Evolutionary conservation across 2,888 invertebrate species (phyloP).

Genomic region (Diadegma fenestrale): DNA sequence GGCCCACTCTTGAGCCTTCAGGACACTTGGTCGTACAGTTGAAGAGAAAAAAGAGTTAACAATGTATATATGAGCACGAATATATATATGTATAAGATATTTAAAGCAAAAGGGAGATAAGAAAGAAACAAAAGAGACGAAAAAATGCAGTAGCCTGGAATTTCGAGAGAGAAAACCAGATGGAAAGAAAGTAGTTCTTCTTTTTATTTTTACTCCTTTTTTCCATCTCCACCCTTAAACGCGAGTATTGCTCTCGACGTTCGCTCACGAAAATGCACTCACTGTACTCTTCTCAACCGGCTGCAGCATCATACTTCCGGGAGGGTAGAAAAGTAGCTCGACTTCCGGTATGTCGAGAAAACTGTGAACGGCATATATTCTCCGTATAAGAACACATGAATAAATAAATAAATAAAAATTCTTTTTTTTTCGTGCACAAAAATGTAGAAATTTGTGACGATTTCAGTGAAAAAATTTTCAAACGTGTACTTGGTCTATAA

Average conservation of each 20-base stretch:
- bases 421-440: not conserved
- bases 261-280: slow-evolving; percentile 71
- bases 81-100: slow-evolving; percentile 14
- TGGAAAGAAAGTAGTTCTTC: slow-evolving; percentile 48
- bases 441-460: not conserved
- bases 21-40: slow-evolving; percentile 26
- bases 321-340: slow-evolving; percentile 5
- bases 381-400: not conserved
- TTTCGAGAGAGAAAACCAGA: slow-evolving; percentile 38
- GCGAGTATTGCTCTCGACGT: slow-evolving; percentile 70
- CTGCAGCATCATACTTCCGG: slow-evolving; percentile 64
- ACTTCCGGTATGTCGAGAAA: slow-evolving; percentile 37
- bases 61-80: not conserved
- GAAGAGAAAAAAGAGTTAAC: slow-evolving; percentile 13
- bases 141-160: slow-evolving; percentile 3
- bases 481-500: not conserved
- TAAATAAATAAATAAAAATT: not conserved
- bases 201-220: slow-evolving; percentile 56
- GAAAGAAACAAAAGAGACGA: not conserved
- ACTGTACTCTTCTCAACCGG: slow-evolving; percentile 60
- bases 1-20: slow-evolving; percentile 44
- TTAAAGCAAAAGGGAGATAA: slow-evolving; percentile 12
- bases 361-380: not conserved
- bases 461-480: not conserved
- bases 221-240: slow-evolving; percentile 45